phyloP scores from a whole-genome alignment of 1,140 invertebrate species.

The Drosophila neocordata region DNA sequence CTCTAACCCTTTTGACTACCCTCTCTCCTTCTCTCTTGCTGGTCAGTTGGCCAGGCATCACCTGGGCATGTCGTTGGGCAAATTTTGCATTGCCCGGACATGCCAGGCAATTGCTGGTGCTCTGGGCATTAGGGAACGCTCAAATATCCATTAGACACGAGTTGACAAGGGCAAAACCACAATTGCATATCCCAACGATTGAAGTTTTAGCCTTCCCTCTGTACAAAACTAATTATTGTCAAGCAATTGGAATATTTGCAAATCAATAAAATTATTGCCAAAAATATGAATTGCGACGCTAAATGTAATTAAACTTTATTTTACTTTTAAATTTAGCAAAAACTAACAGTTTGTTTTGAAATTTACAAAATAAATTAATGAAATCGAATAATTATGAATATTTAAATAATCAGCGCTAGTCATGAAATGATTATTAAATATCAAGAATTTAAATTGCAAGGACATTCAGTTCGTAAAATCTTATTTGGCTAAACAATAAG shows the following conservation, averaged over 20 bases:
- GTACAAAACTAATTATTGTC: constrained; percentile 4
- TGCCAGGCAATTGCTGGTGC: constrained; percentile 3
- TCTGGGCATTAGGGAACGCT: background rate
- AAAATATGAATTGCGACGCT: background rate
- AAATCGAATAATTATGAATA: too few relatives aligned
- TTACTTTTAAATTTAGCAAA: too few relatives aligned
- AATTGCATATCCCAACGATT: constrained; percentile 11
- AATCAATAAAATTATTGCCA: constrained; percentile 6
- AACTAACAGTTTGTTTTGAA: too few relatives aligned
- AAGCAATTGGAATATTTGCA: background rate
- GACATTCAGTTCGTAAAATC: too few relatives aligned
- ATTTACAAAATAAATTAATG: too few relatives aligned
- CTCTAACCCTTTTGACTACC: background rate
- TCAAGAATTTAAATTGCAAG: too few relatives aligned
- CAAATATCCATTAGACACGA: constrained; percentile 37
- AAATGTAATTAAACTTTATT: background rate
- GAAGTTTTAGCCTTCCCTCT: constrained; percentile 18
- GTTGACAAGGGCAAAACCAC: constrained; percentile 12
- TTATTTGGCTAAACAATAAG: too few relatives aligned
- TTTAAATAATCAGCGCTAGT: too few relatives aligned
- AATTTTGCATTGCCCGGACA: constrained; percentile 6
- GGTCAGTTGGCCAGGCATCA: background rate
- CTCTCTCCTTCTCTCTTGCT: background rate
- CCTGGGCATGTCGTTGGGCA: constrained; percentile 9
- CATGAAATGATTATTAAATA: too few relatives aligned